A percentile compares a stretch with the other conserved stretches of the same genome.
Conservation (phyloP, 2,888 invertebrate species). For the Adineta ricciae region DNA sequence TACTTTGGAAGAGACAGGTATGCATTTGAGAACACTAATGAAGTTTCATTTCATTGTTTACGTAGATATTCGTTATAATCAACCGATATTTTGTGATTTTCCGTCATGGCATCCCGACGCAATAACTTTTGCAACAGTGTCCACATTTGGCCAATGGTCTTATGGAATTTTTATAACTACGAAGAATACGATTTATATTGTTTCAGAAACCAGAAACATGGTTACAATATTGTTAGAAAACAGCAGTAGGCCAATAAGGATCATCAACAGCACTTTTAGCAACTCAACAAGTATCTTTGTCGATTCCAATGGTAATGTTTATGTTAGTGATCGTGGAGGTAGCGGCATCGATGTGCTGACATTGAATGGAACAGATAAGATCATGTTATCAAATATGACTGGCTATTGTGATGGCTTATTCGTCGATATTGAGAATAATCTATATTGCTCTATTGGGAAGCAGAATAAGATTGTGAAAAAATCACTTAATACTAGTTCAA, state of each 20-base stretch:
- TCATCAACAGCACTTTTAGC: background rate
- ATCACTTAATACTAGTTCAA: background rate
- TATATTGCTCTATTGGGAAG: background rate
- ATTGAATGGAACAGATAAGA: background rate
- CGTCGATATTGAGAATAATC: background rate
- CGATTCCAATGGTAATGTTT: background rate
- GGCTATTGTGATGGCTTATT: background rate
- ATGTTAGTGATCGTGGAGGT: background rate
- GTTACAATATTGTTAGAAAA: background rate
- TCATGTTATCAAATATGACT: background rate
- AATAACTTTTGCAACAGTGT: no score
- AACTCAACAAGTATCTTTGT: background rate
- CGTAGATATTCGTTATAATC: no score
- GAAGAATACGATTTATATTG: background rate
- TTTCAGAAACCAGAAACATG: background rate
- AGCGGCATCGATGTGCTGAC: background rate
- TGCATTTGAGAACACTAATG: no score
- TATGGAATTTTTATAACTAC: no score
- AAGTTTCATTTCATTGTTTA: no score
- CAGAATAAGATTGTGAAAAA: background rate
- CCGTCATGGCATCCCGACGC: no score
- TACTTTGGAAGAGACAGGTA: no score
- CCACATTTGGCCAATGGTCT: no score
- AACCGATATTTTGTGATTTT: no score
- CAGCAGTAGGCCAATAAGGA: background rate